Base-by-base conservation (phyloP, 2,113 vertebrate genomes). In the Choloepus hoffmanni region DNA sequence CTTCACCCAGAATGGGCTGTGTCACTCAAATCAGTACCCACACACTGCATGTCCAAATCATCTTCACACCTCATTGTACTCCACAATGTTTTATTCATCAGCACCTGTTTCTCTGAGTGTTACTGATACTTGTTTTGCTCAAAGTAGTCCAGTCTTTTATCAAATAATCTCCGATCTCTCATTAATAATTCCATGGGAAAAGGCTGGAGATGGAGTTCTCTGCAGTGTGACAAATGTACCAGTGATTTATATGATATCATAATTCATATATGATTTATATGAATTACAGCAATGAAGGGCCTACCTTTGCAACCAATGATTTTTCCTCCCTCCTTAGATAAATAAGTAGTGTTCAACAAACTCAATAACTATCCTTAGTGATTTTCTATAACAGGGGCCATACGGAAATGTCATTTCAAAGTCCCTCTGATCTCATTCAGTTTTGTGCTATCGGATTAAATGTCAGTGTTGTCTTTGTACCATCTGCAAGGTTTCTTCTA, bases 351-450 rank as follows among this genome's bases (percentile, higher is more conserved):
- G 43, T 90, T 98, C 97, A 95, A 96, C 95, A 97, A 98, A 98
- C 78, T 96, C 65, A 4, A 33, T 97, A 84, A 85, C 73, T 65
- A 84, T 97, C 97, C 96, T 96, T 87, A n/a, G 85, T 96, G 97
- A 85, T 88, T 97, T 84, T 87, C 86, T 92, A 4, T 97, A 98
- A 97, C 91, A 85, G 95, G 90, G 96, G 84, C 98, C 98, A 97
- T 97, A 97, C 97, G 98, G 98, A 98, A 95, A 88, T 98, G 55
- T 96, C 93, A 98, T 98, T 98, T 97, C 94, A 21, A 96, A 98
- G 95, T 97, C 97, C 96, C 97, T 97, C 76, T 92, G 97, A 98
- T 97, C 97, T 97, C 95, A 68, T 97, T 95, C 97, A 84, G 82
- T 94, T 98, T 98, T 95, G 97, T 85, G 90, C 83, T 94, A 40